These are phyloP conservation scores for Drosophila quinaria DNA, from an alignment of 2,888 invertebrate species.

Conservation along the genomic window DNA sequence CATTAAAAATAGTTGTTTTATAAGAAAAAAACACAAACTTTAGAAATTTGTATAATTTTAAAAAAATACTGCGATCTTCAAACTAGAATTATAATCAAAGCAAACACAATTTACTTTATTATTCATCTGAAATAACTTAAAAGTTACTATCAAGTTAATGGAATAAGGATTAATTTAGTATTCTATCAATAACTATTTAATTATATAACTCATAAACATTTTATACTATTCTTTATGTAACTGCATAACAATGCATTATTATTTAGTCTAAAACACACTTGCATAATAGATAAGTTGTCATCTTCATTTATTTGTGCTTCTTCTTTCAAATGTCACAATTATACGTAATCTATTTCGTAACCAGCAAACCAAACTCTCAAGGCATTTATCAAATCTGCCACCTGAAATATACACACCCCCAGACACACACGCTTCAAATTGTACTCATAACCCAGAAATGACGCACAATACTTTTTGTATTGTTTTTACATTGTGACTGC, in stretches of 20 bases:
- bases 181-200: too few relatives aligned
- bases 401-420: slow-evolving; percentile 1
- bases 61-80: too few relatives aligned
- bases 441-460: slow-evolving; percentile 40
- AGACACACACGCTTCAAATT: not conserved
- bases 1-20: too few relatives aligned
- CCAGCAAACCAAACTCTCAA: not conserved
- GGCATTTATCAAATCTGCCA: slow-evolving; percentile 18
- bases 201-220: too few relatives aligned
- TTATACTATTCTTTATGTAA: not conserved
- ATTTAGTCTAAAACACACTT: not conserved
- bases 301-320: not conserved
- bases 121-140: too few relatives aligned
- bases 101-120: too few relatives aligned
- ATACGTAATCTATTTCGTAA: slow-evolving; percentile 41
- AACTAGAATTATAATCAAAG: too few relatives aligned
- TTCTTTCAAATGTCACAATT: not conserved
- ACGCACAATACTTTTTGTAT: slow-evolving; percentile 32
- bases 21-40: too few relatives aligned
- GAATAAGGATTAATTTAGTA: too few relatives aligned
- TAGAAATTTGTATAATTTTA: too few relatives aligned
- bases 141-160: too few relatives aligned
- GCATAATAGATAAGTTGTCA: not conserved
- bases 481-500: slow-evolving; percentile 28
- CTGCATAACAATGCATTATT: not conserved